phyloP scores from a whole-genome alignment of 2,888 invertebrate species.

The Epinotia demarniana region DNA sequence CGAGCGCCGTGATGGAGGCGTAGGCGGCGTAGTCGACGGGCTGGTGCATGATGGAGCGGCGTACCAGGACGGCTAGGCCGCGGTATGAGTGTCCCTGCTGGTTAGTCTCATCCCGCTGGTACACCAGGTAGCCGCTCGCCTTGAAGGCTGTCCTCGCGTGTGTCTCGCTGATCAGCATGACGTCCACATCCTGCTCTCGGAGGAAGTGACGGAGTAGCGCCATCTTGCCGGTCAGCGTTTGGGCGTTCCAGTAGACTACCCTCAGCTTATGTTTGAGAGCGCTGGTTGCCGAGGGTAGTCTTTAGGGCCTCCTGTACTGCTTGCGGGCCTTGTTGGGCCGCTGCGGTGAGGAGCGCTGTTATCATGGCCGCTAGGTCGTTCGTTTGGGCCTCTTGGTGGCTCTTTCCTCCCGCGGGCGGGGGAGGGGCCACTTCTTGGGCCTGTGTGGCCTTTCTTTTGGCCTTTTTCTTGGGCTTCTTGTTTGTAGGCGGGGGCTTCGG shows the following conservation, averaged over 20 bases:
- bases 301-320: not conserved
- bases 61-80: not conserved
- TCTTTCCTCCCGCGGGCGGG: too few relatives aligned
- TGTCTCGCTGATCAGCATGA: not conserved
- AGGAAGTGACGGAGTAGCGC: constrained; percentile 12
- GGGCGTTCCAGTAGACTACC: constrained; percentile 17
- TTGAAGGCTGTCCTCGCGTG: not conserved
- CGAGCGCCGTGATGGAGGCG: constrained; percentile 1
- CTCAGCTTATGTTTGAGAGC: too few relatives aligned
- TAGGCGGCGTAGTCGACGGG: not conserved
- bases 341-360: not conserved
- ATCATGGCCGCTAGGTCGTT: not conserved
- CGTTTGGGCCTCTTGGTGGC: not conserved
- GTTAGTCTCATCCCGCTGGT: not conserved
- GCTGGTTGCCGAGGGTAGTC: not conserved
- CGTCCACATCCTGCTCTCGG: constrained; percentile 1
- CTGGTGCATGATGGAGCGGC: constrained; percentile 15
- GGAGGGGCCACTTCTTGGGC: not conserved
- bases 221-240: not conserved
- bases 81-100: not conserved
- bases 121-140: not conserved
- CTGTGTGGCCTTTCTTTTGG: not conserved
- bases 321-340: not conserved
- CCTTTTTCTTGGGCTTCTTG: too few relatives aligned
- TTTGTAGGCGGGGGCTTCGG: too few relatives aligned